Evolutionary conservation across 2,113 vertebrate genomes (phyloP), one percentile per base, ranked within the genome.

Genomic region (Puma concolor): DNA sequence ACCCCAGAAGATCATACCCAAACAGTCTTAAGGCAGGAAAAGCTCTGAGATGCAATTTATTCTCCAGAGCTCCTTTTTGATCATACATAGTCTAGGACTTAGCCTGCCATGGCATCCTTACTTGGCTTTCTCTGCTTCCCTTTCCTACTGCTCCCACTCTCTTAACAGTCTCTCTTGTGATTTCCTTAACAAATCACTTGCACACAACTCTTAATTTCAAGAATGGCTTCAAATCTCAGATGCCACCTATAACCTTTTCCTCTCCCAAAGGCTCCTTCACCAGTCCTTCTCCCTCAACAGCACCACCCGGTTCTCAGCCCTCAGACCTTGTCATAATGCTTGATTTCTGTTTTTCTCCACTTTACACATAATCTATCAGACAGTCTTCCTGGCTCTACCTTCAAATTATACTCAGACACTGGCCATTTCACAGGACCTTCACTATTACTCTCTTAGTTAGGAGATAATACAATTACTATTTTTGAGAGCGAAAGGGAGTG

Each of bases 211-310:
- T 16, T 41, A 82, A 25, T 72, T 7, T 13, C 33, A 67, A n/a
- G 15, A 38, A 36, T 16, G 71, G 2, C 16, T 96, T 81, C 79
- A 69, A 48, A 29, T 2, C 10, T 67, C 38, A 88, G 16, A 81
- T 48, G 21, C 7, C 1, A 14, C 31, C 3, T 0, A 15, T 31
- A 66, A 11, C 0, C 1, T 2, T 54, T 23, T 87, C 57, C 27
- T 91, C 25, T 81, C 38, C 50, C 7, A 25, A n/a, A 19, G 16
- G 11, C 14, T 64, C 31, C 38, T 38, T 41, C 17, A 4, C 57
- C 36, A 23, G 7, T 2, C 27, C 23, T 60, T 94, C 31, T 71
- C 44, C 12, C 10, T 76, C 41, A 63, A 23, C 2, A 38, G 7
- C 3, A 33, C 21, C 1, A 31, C 10, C 2, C 15, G 1, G 54